Base-by-base conservation (phyloP, 2,888 invertebrate genomes). In the Flexamia atlantica region DNA sequence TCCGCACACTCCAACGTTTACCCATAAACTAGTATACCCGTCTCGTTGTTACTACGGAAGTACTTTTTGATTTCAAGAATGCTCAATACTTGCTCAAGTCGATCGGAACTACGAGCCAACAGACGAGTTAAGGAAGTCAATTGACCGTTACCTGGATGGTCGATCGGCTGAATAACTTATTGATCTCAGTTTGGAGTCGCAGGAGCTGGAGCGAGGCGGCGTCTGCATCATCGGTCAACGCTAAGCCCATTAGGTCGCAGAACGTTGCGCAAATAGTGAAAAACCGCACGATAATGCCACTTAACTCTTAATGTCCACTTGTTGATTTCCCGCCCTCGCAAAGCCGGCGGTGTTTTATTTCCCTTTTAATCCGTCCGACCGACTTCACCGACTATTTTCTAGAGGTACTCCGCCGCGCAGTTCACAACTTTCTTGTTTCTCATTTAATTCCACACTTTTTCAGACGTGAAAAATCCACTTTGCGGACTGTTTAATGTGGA, bases 291-390 rank as follows among this genome's bases (percentile, higher is more conserved):
- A 76, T 76, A 76, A 46, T 76, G 10, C 79, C 42, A 46, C 76
- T 76, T 79, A 57, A 36, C 79, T 79, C 79, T 57, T 79, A 79
- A 76, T 57, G 50, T 57, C 32, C 30, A 79, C 79, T 79, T 79
- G 79, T 79, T 79, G 79, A 79, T 32, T 30, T 30, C 32, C 76
- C 50, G 1, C n/a, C 76, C 42, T 74, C 46, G 20, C 30, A 14
- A 25, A 30, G 7, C 76, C 25, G 40, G 46, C 25, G 28, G 46
- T n/a, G 17, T 76, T 79, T 32, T 57, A 57, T 57, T 76, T 76
- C 30, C 30, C 20, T 79, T 53, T 57, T 36, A 17, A 79, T 30
- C 57, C 9, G 76, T 50, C 25, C 14, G 76, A 7, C 68, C 70
- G 70, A 70, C 68, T 68, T 32, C 17, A 12, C 10, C 20, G 46